phyloP scores from a whole-genome alignment of 2,888 invertebrate species.

The Clostera curtula region DNA sequence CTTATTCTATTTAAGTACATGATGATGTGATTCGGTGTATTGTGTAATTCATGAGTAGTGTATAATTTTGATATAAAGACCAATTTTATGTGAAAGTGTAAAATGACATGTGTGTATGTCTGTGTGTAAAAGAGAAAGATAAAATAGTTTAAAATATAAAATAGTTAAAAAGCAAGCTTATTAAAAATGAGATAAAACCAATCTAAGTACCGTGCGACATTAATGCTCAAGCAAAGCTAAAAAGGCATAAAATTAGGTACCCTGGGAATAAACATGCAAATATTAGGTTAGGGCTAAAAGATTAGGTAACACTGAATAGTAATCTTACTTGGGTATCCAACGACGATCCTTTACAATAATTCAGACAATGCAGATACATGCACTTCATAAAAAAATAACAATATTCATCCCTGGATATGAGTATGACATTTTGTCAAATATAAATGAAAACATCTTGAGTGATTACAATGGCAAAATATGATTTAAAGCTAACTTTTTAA shows the following conservation, averaged over 20 bases:
- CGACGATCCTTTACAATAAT: constrained; percentile 67
- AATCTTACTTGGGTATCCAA: constrained; percentile 71
- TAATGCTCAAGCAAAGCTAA: constrained; percentile 55
- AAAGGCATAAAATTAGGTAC: constrained; percentile 53
- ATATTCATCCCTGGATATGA: constrained; percentile 24
- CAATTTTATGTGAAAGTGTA: constrained; percentile 56
- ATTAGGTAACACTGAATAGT: constrained; percentile 44
- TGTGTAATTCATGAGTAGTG: constrained; percentile 61
- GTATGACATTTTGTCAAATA: constrained; percentile 37
- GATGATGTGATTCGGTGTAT: constrained; percentile 39
- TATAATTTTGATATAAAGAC: constrained; percentile 58
- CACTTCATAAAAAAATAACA: constrained; percentile 48
- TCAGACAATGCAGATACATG: constrained; percentile 46
- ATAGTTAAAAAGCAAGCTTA: constrained; percentile 53
- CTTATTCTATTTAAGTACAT: constrained; percentile 27
- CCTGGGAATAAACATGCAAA: constrained; percentile 47
- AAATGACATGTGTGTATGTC: constrained; percentile 37
- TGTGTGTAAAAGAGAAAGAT: constrained; percentile 53
- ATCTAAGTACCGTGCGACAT: constrained; percentile 51
- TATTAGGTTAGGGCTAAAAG: constrained; percentile 38
- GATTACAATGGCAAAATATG: constrained; percentile 64
- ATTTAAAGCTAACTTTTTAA: constrained; percentile 58
- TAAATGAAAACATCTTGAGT: constrained; percentile 37
- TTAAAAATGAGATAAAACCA: constrained; percentile 31
- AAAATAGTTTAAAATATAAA: constrained; percentile 50